These are phyloP conservation scores for Mantis religiosa DNA, from an alignment of 2,888 invertebrate species.

Conservation along the genomic window DNA sequence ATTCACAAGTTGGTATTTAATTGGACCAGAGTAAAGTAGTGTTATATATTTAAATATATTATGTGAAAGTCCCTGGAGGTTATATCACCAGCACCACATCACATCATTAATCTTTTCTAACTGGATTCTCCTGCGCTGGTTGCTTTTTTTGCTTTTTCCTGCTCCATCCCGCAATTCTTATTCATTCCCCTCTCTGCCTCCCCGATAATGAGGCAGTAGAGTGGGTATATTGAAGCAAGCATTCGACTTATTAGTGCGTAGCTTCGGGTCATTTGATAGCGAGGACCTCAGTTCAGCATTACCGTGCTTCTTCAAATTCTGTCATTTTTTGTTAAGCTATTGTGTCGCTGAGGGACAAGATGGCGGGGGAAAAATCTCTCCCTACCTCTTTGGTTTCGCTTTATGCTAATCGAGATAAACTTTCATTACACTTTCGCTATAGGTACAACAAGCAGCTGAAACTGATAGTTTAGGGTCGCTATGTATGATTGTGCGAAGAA, in stretches of 20 bases:
- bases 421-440: too few relatives aligned
- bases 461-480: too few relatives aligned
- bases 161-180: not conserved
- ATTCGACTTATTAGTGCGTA: slow-evolving; percentile 16
- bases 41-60: not conserved
- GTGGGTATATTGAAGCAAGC: not conserved
- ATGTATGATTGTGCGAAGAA: too few relatives aligned
- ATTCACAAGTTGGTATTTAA: too few relatives aligned
- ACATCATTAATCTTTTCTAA: slow-evolving; percentile 21
- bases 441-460: too few relatives aligned
- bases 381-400: too few relatives aligned
- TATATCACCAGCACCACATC: not conserved
- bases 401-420: too few relatives aligned
- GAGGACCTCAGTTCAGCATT: not conserved
- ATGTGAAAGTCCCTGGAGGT: not conserved
- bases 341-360: not conserved
- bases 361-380: not conserved
- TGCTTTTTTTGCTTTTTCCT: not conserved
- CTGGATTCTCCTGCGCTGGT: not conserved
- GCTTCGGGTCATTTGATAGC: slow-evolving; percentile 4
- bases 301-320: too few relatives aligned
- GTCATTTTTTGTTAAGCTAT: not conserved
- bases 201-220: slow-evolving; percentile 10
- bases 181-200: not conserved
- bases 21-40: not conserved